Evolutionary conservation across 2,113 vertebrate genomes (phyloP).

Genomic region (Esox niger): DNA sequence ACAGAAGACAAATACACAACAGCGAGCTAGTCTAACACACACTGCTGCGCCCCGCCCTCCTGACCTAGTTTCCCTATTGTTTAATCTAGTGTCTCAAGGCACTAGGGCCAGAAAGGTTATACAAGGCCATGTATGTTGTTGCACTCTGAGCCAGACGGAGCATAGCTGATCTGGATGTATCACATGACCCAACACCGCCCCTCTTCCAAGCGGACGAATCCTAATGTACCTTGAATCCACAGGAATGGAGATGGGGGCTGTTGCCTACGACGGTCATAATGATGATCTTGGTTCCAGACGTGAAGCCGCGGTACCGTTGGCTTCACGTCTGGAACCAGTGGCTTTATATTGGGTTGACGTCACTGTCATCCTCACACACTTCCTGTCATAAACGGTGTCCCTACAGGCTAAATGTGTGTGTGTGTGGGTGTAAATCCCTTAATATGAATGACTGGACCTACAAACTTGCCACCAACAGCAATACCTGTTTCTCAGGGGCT

Average conservation of each 20-base stretch:
- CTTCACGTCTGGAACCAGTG: constrained; percentile 36
- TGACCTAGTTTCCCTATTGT: no score
- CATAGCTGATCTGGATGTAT: constrained; percentile 15
- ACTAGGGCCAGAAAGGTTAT: no score
- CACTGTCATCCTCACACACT: constrained; percentile 35
- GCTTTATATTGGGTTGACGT: constrained; percentile 54
- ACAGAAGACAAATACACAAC: no score
- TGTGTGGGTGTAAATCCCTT: neutral
- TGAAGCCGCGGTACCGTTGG: constrained; percentile 36
- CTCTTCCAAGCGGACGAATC: neutral
- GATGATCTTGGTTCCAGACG: constrained; percentile 60
- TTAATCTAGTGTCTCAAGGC: no score
- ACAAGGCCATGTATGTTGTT: constrained; percentile 17
- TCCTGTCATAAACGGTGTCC: constrained; percentile 8
- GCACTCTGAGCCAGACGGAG: constrained; percentile 6
- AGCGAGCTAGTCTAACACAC: no score
- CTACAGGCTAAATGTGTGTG: neutral
- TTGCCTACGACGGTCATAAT: constrained; percentile 36
- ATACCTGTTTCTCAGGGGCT: constrained; percentile 11
- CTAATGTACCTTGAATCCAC: neutral
- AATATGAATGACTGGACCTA: neutral
- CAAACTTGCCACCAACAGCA: neutral
- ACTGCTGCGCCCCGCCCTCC: no score
- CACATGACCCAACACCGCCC: neutral
- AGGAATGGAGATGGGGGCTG: neutral